These are phyloP conservation scores for Caenorhabditis brenneri DNA, from an alignment of 1,140 invertebrate species.

Conservation along the genomic window DNA sequence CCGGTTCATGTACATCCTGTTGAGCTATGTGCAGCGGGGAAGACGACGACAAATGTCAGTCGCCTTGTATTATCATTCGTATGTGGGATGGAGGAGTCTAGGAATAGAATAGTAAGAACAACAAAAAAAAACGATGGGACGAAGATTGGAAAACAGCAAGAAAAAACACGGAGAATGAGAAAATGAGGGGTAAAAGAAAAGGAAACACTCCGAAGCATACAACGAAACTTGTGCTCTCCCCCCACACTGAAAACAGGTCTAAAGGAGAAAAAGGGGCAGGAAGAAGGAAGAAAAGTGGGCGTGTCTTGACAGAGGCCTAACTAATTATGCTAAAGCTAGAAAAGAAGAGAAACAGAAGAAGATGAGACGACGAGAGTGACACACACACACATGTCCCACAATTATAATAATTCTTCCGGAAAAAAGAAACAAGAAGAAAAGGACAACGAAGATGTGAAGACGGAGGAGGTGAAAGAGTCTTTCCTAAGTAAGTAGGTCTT, in stretches of 20 bases:
- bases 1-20: conserved; percentile 29
- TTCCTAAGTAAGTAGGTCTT: conserved; percentile 7
- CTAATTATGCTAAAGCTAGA: conserved; percentile 39
- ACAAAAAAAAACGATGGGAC: neutral
- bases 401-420: conserved; percentile 42
- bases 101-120: conserved; percentile 26
- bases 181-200: neutral
- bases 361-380: conserved; percentile 8
- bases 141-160: conserved; percentile 9
- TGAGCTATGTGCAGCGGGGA: conserved; percentile 12
- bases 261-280: neutral
- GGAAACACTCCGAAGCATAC: conserved; percentile 29
- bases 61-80: conserved; percentile 34
- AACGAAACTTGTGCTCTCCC: conserved; percentile 18
- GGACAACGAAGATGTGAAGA: neutral
- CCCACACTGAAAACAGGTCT: neutral
- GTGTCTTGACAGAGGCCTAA: conserved; percentile 33
- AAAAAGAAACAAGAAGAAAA: conserved; percentile 3
- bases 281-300: conserved; percentile 20
- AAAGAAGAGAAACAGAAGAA: neutral
- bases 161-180: conserved; percentile 20
- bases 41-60: conserved; percentile 32
- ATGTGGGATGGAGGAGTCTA: neutral
- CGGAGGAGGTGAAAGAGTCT: neutral
- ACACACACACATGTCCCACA: neutral